Base-by-base conservation (phyloP, 1,140 invertebrate genomes). In the Heterodera carotae region DNA sequence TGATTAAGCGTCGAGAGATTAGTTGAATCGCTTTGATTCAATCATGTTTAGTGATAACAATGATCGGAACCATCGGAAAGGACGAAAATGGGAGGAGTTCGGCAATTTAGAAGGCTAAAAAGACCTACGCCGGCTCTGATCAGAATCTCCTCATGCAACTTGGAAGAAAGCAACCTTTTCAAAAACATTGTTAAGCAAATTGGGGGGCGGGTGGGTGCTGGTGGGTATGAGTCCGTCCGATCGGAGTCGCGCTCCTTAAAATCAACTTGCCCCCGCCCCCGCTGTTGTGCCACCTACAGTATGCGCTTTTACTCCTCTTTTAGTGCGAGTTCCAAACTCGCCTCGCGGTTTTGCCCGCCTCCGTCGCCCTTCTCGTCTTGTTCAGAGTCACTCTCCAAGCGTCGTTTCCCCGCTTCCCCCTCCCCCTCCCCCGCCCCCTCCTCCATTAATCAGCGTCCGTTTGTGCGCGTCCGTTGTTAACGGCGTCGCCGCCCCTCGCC, bases 1-100 rank as follows among this genome's bases (percentile, higher is more conserved):
- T 31, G 62, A 66, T 66, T 74, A 62, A 76, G 59, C 31, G 75
- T 36, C 18, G 25, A 31, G 25, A 53, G 75, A 74, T 76, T 76
- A 75, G 10, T 6, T 43, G 39, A 75, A 70, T 76, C 74, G 56
- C 33, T 69, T 75, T 68, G 75, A 69, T 69, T 72, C 60, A 76
- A 69, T 67, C 53, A 33, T 68, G 27, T 34, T 59, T 22, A 4
- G 22, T 56, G 48, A 22, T 56, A 56, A 56, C 33, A 25, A 31
- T 60, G 27, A 48, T 53, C 0, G 59, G 48, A 56, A 56, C 15
- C 48, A 22, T 22, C 5, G 15, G 62, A 43, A 18, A 29, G 31
- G 22, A 18, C 15, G 56, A 25, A 68, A 29, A 34, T 39, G 59
- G 53, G 73, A 60, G 68, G 53, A 31, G 27, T 71, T 25, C 59